Base-by-base conservation (phyloP, 2,888 invertebrate species). In the Limnephilus lunatus region DNA sequence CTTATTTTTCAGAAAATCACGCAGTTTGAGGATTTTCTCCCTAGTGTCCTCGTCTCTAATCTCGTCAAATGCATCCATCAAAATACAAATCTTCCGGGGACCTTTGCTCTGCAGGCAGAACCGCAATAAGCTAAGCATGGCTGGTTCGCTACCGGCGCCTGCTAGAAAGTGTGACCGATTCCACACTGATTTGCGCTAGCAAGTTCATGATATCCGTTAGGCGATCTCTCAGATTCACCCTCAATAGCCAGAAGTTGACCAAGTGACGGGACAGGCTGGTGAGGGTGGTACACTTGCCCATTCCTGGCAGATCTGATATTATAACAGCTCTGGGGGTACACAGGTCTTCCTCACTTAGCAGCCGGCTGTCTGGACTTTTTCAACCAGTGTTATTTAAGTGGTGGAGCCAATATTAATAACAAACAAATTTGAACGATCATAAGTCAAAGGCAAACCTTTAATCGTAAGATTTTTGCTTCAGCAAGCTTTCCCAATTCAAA, bases 401-500 rank as follows among this genome's bases (percentile, higher is more conserved):
- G 14, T 14, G 48, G 14, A 48, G 48, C 48, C 48, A 48, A 48
- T 14, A 48, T 48, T 48, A 48, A 14, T 14, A 48, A 48, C 48
- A 3, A 48, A 48, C 14, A 48, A 48, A 48, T 15, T 81, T 81
- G 30, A 9, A 81, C 9, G 14, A 15, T 48, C 15, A 0, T 14
- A 14, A 14, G 48, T 48, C 12, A 48, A 48, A 48, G 48, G 48
- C 3, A 48, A 48, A 48, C 14, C 48, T 48, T 48, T 14, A 48
- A 14, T 48, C 15, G 11, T 48, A 15, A 48, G 48, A 15, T 3
- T 14, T 14, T 14, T 15, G 48, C n/a, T 81, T 81, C 81, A n/a
- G 81, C n/a, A 81, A n/a, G 31, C 81, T 14, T 81, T n/a, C n/a
- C n/a, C n/a, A 31, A 81, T 81, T n/a, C 81, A 81, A 81, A 31